Conservation (phyloP, 2,797 vertebrate species). For the Onychomys arenicola region DNA sequence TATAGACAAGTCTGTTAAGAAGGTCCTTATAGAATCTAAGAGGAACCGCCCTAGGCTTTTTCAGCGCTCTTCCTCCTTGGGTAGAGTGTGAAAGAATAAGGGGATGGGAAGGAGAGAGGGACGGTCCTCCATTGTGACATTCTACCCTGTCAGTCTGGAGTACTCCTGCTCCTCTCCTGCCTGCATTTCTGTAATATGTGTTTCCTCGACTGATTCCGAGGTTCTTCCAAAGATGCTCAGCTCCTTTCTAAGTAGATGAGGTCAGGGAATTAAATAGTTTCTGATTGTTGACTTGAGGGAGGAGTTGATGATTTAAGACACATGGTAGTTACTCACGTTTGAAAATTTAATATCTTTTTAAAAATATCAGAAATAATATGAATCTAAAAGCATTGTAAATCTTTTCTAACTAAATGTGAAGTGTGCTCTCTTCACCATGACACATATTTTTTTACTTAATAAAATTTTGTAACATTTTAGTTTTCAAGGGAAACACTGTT, state of each 20-base stretch:
- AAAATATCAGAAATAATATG: not conserved
- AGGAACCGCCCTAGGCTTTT: not conserved
- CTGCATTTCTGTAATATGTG: not conserved
- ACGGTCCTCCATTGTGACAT: not conserved
- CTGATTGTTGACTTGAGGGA: not conserved
- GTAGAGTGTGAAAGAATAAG: not conserved
- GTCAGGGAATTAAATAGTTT: not conserved
- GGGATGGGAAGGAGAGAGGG: not conserved
- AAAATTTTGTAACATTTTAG: not conserved
- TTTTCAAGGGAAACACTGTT: conserved; percentile 1
- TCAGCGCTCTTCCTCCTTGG: not conserved
- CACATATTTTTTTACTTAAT: not conserved
- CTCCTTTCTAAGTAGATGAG: not conserved
- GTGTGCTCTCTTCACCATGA: not conserved
- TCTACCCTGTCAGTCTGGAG: not conserved
- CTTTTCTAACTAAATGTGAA: not conserved
- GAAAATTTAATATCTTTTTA: not conserved
- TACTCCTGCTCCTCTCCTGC: not conserved
- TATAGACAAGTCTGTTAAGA: no score
- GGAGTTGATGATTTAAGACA: not conserved
- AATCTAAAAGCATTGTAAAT: not conserved
- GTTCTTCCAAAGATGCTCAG: conserved; percentile 5
- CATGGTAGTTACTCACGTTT: not conserved
- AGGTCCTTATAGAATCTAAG: not conserved
- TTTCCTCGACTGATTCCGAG: not conserved